Evolutionary conservation across 2,888 invertebrate species (phyloP).

Genomic region (Saturnia japonica): DNA sequence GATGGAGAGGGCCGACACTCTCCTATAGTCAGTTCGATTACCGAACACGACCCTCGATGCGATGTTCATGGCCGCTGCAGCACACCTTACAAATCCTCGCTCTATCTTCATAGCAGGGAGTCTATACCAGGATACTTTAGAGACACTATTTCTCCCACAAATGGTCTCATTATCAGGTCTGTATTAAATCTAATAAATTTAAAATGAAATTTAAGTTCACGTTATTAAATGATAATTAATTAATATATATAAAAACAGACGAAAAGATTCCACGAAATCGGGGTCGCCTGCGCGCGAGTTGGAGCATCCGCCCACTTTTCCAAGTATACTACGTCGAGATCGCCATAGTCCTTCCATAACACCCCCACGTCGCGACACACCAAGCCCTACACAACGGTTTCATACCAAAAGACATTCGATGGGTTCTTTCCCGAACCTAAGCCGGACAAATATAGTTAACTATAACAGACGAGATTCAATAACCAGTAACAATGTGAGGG

Average conservation of each 20-base stretch:
- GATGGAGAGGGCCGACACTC: constrained; percentile 75
- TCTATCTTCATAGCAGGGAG: constrained; percentile 74
- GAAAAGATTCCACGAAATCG: constrained; percentile 83
- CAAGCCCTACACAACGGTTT: constrained; percentile 68
- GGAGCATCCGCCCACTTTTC: constrained; percentile 87
- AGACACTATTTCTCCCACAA: constrained; percentile 75
- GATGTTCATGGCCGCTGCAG: constrained; percentile 85
- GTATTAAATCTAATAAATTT: constrained; percentile 37
- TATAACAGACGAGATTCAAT: constrained; percentile 73
- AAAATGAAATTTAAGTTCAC: background rate
- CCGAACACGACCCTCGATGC: constrained; percentile 84
- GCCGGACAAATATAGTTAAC: constrained; percentile 65
- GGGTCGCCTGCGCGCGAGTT: constrained; percentile 81
- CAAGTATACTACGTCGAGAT: constrained; percentile 84
- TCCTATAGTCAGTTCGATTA: constrained; percentile 74
- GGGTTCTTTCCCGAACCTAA: constrained; percentile 71
- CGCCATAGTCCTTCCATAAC: constrained; percentile 75
- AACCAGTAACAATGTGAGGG: constrained; percentile 63
- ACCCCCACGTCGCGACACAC: constrained; percentile 76
- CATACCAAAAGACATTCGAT: constrained; percentile 70
- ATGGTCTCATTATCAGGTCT: constrained; percentile 75
- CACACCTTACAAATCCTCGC: constrained; percentile 70
- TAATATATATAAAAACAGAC: constrained; percentile 59
- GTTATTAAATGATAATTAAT: constrained; percentile 28
- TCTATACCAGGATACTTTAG: constrained; percentile 82